These are phyloP conservation scores for Catharus ustulatus DNA, from an alignment of 2,797 vertebrate genomes.

Conservation along the genomic window DNA sequence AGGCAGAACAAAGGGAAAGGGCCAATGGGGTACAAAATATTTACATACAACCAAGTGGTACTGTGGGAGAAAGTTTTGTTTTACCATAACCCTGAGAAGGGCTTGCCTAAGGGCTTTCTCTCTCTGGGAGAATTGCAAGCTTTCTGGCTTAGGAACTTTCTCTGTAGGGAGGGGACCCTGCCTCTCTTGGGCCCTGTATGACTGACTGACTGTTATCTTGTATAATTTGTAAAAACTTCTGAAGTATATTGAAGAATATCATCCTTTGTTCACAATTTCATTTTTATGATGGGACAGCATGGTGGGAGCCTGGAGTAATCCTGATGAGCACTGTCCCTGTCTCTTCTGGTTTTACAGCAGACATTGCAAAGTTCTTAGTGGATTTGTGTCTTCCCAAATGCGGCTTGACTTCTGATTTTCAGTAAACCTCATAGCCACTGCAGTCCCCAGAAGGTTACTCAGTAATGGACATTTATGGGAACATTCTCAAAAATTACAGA, in stretches of 20 bases:
- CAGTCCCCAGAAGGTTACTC: background rate
- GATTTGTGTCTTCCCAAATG: background rate
- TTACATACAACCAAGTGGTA: no score
- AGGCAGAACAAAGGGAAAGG: no score
- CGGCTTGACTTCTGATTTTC: background rate
- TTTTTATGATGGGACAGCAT: background rate
- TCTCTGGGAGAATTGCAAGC: no score
- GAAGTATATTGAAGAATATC: background rate
- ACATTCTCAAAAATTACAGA: background rate
- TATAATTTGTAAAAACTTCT: background rate
- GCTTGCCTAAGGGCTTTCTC: no score
- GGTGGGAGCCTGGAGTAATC: background rate
- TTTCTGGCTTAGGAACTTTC: no score
- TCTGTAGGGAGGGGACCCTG: no score
- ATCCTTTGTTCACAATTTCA: background rate
- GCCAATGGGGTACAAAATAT: no score
- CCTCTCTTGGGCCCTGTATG: no score
- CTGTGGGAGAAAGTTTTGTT: no score
- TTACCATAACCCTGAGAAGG: no score
- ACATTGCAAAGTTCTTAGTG: background rate
- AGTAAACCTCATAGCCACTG: background rate
- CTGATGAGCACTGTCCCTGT: background rate
- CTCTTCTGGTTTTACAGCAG: background rate
- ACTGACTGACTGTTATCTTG: background rate
- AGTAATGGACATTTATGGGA: background rate